Evolutionary conservation across 2,888 invertebrate genomes (phyloP), one percentile per base, ranked within the genome.

Genomic region (Mycalesis mineus): DNA sequence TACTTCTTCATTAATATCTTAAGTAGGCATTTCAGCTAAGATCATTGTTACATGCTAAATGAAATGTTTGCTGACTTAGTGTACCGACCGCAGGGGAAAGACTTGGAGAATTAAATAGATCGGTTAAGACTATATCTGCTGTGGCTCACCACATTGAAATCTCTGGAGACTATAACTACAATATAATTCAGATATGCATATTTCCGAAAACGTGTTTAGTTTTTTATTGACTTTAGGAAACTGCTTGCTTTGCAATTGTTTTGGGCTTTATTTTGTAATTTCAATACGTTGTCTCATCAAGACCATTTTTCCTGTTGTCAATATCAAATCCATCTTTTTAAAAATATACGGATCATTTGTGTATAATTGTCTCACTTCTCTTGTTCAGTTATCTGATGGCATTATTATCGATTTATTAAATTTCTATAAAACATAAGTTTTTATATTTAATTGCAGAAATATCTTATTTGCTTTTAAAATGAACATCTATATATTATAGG

Each of bases 111-210:
- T 53, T 61, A 36, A 60, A 57, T 59, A 59, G 50, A 56, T 58
- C 58, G 40, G 49, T 53, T 58, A 56, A 56, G 61, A 57, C 53
- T 58, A 55, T 31, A n/a, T n/a, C n/a, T 14, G 73, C 73, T 74
- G 74, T 68, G 76, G 78, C 69, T 73, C 66, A 71, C 79, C 77
- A 71, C 77, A 74, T 70, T 68, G 67, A 65, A 74, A 70, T 68
- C 69, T 76, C 73, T 67, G 62, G 77, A 75, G 77, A 78, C 66
- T 65, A 49, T 58, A 62, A 44, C 71, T 71, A 70, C 70, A 69
- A 76, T 74, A 78, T 81, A 82, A 84, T 81, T 78, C 74, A 69
- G 75, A 75, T 75, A 78, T 78, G 71, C 74, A 68, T 69, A 70
- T 73, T 73, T 69, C 65, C 64, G 62, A 68, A 72, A 72, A 79